phyloP scores from a whole-genome alignment of 1,140 invertebrate genomes.

The Papilio dardanus region DNA sequence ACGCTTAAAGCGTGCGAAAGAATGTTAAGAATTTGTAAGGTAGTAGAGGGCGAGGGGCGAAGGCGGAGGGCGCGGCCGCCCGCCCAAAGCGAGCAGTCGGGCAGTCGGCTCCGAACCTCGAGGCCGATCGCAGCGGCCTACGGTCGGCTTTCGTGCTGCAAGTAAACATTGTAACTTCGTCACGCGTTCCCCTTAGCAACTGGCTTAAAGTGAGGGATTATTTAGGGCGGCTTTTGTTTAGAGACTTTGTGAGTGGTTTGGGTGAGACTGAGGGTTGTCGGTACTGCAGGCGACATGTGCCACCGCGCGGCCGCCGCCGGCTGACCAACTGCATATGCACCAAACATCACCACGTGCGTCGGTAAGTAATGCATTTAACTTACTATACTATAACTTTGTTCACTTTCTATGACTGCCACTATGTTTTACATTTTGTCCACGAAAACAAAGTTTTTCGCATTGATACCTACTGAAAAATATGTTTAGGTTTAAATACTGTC shows the following conservation, averaged over 20 bases:
- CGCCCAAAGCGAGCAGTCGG: slow-evolving; percentile 66
- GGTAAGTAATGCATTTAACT: slow-evolving; percentile 56
- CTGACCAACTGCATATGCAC: slow-evolving; percentile 54
- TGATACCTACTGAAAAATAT: neutral
- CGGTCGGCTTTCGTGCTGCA: slow-evolving; percentile 36
- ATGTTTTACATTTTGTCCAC: slow-evolving; percentile 13
- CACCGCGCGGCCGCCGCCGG: slow-evolving; percentile 63
- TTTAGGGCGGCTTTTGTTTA: slow-evolving; percentile 35
- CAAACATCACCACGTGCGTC: slow-evolving; percentile 53
- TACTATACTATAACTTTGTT: slow-evolving; percentile 10
- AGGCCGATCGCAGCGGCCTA: slow-evolving; percentile 46
- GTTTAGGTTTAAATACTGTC: too few species aligned
- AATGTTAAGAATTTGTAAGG: slow-evolving; percentile 68
- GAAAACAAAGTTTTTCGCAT: neutral
- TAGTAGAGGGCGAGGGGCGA: slow-evolving; percentile 57
- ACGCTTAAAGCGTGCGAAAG: slow-evolving; percentile 57
- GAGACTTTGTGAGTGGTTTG: slow-evolving; percentile 42
- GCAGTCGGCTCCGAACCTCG: slow-evolving; percentile 58
- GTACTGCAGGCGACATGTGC: slow-evolving; percentile 55
- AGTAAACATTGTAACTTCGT: slow-evolving; percentile 52
- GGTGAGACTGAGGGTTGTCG: slow-evolving; percentile 32
- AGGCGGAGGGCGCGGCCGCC: slow-evolving; percentile 61
- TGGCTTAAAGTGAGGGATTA: slow-evolving; percentile 34
- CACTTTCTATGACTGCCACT: slow-evolving; percentile 48
- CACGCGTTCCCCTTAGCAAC: slow-evolving; percentile 41